Percentiles rank a stretch among this genome's conserved stretches.
Evolutionary conservation across 2,113 vertebrate species (phyloP).

Genomic region (Grallaria varia): DNA sequence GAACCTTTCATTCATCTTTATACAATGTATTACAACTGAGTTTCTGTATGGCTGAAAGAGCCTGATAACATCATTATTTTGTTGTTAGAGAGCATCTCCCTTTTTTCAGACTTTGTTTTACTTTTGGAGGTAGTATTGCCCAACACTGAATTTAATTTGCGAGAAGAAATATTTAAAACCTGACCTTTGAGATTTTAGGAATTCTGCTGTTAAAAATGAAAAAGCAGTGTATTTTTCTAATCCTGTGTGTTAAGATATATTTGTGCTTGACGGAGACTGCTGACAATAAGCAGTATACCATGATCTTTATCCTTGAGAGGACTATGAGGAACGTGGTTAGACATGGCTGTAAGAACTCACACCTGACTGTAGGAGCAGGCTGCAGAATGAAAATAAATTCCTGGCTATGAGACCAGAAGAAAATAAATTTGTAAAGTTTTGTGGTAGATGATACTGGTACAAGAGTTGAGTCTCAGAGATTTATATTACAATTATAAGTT

Average conservation of each 20-base stretch:
- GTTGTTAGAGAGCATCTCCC: fast-evolving
- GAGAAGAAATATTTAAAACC: not conserved
- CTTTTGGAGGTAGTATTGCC: not conserved
- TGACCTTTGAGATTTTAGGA: not conserved
- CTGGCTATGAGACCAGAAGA: not conserved
- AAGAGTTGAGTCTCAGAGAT: not conserved
- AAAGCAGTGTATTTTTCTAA: not conserved
- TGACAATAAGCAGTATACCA: not conserved
- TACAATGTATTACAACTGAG: not conserved
- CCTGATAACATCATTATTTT: not conserved
- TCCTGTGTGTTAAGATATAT: not conserved
- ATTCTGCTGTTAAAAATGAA: not conserved
- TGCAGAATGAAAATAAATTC: not conserved
- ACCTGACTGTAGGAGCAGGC: fast-evolving
- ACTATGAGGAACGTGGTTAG: not conserved
- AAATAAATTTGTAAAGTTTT: not conserved
- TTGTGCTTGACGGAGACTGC: not conserved
- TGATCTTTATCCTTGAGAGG: not conserved
- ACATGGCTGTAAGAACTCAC: not conserved
- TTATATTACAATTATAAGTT: not conserved
- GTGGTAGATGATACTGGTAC: not conserved
- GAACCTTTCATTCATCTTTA: not conserved
- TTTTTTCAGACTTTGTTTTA: not conserved
- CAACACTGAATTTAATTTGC: not conserved
- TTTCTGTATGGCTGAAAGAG: not conserved